These are phyloP conservation scores for Theodoxus fluviatilis DNA, from an alignment of 2,888 invertebrate species.

Conservation along the genomic window DNA sequence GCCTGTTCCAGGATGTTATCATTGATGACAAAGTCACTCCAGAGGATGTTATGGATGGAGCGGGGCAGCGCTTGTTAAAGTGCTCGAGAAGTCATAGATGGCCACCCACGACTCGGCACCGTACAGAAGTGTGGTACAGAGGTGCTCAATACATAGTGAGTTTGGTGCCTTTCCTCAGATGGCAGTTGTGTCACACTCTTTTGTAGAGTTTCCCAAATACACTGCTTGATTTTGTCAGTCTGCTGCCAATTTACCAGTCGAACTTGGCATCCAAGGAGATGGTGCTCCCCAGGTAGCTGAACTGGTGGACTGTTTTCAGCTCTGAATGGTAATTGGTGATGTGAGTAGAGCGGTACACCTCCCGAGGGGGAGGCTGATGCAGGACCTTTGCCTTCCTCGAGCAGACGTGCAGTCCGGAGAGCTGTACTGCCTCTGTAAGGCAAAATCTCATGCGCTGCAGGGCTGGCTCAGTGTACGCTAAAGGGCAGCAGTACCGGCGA, in stretches of 20 bases:
- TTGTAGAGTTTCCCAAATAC: background rate
- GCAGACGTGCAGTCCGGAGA: background rate
- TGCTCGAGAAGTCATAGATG: too few species aligned
- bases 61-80: too few species aligned
- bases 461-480: background rate
- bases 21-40: too few species aligned
- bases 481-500: background rate
- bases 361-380: background rate
- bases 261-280: conserved; percentile 7
- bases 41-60: too few species aligned
- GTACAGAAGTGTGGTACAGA: background rate
- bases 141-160: background rate
- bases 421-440: background rate
- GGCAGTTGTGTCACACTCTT: background rate
- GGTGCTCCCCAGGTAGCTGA: conserved; percentile 1
- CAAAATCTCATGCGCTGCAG: background rate
- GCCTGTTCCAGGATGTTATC: too few species aligned
- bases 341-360: background rate
- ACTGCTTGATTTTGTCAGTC: background rate
- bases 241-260: background rate
- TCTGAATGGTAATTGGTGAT: background rate
- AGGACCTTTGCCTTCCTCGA: background rate
- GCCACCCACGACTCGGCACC: background rate
- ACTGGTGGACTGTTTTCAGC: conserved; percentile 11
- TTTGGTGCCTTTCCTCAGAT: background rate